Base-by-base conservation (phyloP, 2,113 vertebrate species). In the Erythrocercus mccallii region DNA sequence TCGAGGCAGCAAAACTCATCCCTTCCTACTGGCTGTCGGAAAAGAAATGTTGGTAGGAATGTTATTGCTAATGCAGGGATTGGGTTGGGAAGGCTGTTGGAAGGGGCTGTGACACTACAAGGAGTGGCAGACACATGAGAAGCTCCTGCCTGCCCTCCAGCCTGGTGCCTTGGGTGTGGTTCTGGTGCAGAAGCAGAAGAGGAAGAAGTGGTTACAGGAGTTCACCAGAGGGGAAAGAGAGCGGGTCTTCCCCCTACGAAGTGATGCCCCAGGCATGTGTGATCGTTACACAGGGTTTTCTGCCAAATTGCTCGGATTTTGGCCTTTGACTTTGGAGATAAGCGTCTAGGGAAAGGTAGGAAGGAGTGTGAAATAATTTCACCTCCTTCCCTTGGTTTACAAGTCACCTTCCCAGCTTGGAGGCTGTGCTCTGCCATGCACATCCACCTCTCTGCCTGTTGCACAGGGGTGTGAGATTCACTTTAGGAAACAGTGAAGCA, bases 91-190 rank as follows among this genome's bases (percentile, higher is more conserved):
- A 57, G n/a, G 31, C 54, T 1, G 1, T 27, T 47, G 66, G 54
- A 38, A 37, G 84, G 11, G 22, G n/a, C 47, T 53, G 30, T 31
- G 48, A 3, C 0, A 6, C 35, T 8, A 6, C 3, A 0, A 23
- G 60, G 51, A 27, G 18, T 16, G 23, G 16, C 38, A 51, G 0
- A 1, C 1, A 0, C 9, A 6, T 2, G 18, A 60, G 77, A 50
- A 27, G n/a, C 8, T 93, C 37, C 58, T 40, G 28, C 0, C 0
- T 35, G 72, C 65, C 56, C 28, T 74, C 16, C 68, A 1, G 2
- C 42, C 40, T 40, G 27, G 24, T 68, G 51, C 40, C 80, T 45
- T 44, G 45, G 72, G 48, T 61, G 80, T 1, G 5, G 71, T 38
- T 71, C 60, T 13, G 47, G 37, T 22, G 4, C 18, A 73, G 42